Evolutionary conservation across 2,797 vertebrate species (phyloP).

Genomic region (Champsocephalus esox): DNA sequence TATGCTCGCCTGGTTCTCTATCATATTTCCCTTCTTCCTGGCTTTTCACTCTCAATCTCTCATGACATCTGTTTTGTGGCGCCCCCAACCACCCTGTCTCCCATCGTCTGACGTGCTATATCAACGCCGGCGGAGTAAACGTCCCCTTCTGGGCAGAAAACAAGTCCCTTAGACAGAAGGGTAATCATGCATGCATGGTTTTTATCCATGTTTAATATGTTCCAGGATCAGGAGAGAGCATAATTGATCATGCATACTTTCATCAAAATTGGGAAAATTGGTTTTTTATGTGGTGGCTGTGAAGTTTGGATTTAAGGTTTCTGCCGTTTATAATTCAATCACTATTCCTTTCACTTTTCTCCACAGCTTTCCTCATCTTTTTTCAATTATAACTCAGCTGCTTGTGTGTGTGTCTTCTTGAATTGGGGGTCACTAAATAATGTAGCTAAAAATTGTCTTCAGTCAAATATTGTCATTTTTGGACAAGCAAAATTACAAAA

Average conservation of each 20-base stretch:
- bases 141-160: slow-evolving; percentile 48
- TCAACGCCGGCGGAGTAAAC: slow-evolving; percentile 36
- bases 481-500: not conserved
- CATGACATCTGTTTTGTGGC: slow-evolving; percentile 74
- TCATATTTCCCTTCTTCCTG: slow-evolving; percentile 71
- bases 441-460: slow-evolving; percentile 1
- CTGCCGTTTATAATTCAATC: slow-evolving; percentile 56
- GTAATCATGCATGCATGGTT: slow-evolving; percentile 54
- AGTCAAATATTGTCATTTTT: not conserved
- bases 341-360: slow-evolving; percentile 47
- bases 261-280: slow-evolving; percentile 60
- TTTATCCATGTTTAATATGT: slow-evolving; percentile 58
- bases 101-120: slow-evolving; percentile 55
- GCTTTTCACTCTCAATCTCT: slow-evolving; percentile 69
- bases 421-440: slow-evolving; percentile 8
- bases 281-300: slow-evolving; percentile 68
- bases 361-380: slow-evolving; percentile 20
- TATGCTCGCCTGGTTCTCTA: slow-evolving; percentile 53
- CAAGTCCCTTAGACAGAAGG: slow-evolving; percentile 20
- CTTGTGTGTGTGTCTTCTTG: slow-evolving; percentile 31
- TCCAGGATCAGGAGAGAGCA: slow-evolving; percentile 63
- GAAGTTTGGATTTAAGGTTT: slow-evolving; percentile 49
- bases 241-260: slow-evolving; percentile 65
- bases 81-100: slow-evolving; percentile 44
- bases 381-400: slow-evolving; percentile 35